Evolutionary conservation across 2,888 invertebrate species (phyloP).

Genomic region (Leptinotarsa peninsularis): DNA sequence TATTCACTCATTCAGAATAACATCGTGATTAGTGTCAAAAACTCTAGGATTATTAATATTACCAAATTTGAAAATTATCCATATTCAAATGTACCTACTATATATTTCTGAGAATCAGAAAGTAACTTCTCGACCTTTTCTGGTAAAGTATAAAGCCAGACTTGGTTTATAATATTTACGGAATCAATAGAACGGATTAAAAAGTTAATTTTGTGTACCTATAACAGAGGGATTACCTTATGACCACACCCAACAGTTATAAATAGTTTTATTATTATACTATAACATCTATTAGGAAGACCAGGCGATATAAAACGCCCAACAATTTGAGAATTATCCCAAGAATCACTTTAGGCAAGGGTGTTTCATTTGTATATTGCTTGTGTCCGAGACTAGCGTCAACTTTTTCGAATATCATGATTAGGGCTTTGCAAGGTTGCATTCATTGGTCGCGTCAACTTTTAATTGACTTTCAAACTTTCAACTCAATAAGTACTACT

Average conservation of each 20-base stretch:
- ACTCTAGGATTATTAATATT: too few relatives aligned
- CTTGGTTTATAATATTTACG: slow-evolving; percentile 22
- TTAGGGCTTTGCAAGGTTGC: too few relatives aligned
- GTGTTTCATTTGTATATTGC: not conserved
- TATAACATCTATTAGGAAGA: not conserved
- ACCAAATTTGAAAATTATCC: too few relatives aligned
- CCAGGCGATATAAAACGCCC: not conserved
- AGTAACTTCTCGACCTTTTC: not conserved
- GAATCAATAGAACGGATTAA: slow-evolving; percentile 27
- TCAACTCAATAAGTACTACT: too few relatives aligned
- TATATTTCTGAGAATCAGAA: not conserved
- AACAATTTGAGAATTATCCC: not conserved
- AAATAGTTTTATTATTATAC: slow-evolving; percentile 27
- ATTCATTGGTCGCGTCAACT: too few relatives aligned
- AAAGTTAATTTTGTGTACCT: slow-evolving; percentile 32
- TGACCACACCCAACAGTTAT: slow-evolving; percentile 8
- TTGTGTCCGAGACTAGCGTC: not conserved
- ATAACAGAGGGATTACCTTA: slow-evolving; percentile 18
- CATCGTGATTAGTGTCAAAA: too few relatives aligned
- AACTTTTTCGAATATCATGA: too few relatives aligned
- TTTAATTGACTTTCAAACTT: too few relatives aligned
- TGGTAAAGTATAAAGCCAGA: not conserved
- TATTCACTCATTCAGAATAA: too few relatives aligned
- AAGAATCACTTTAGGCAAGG: too few relatives aligned
- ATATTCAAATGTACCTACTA: not conserved